These are phyloP conservation scores for Megalurothrips usitatus DNA, from an alignment of 2,888 invertebrate genomes.

Conservation along the genomic window DNA sequence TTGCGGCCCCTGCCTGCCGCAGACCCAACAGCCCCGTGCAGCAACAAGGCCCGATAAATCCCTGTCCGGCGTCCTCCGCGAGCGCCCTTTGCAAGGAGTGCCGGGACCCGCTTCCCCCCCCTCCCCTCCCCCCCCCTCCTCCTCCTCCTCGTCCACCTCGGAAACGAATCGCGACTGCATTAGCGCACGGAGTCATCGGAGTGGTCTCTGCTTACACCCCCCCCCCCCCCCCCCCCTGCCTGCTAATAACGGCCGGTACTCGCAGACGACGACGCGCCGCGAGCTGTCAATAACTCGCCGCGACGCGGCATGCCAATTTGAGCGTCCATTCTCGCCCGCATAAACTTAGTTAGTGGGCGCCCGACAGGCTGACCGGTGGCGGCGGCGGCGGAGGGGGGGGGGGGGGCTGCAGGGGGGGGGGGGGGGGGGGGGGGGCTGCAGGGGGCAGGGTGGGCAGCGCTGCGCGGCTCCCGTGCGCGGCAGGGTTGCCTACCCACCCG, in stretches of 20 bases:
- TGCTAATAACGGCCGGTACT: not conserved
- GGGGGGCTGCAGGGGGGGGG: not conserved
- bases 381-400: not conserved
- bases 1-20: not conserved
- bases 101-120: not conserved
- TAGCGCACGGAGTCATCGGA: not conserved
- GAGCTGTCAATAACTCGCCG: not conserved
- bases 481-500: not conserved
- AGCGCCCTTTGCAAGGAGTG: not conserved
- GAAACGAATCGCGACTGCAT: not conserved
- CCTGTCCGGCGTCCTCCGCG: not conserved
- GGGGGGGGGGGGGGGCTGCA: not conserved
- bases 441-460: not conserved
- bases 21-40: no score
- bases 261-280: not conserved
- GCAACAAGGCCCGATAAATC: conserved; percentile 17
- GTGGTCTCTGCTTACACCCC: not conserved
- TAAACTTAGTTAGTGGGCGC: no score
- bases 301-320: no score
- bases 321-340: no score
- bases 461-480: not conserved
- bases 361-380: not conserved
- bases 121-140: not conserved
- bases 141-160: not conserved
- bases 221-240: not conserved